Evolutionary conservation across 2,888 invertebrate genomes (phyloP), one percentile per base, ranked within the genome.

Genomic region (Drosophila subsilvestris): DNA sequence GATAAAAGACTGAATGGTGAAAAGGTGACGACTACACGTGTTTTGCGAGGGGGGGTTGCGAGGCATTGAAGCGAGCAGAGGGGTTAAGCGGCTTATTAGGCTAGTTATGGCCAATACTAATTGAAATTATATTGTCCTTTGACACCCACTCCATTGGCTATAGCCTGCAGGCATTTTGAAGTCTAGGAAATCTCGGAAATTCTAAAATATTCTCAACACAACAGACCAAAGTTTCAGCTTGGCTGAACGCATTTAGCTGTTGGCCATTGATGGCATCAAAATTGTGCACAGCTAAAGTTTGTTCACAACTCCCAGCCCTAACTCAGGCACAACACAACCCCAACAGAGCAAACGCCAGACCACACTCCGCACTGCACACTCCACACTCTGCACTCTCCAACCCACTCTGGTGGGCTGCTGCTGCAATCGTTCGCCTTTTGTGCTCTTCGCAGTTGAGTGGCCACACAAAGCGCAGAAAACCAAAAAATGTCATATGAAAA

Each of bases 371-470:
- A 17, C 42, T n/a, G n/a, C n/a, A n/a, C n/a, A n/a, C n/a, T n/a
- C 50, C 47, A 37, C 50, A 50, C 42, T 18, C 17, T 44, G 7
- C 37, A 17, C 42, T n/a, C n/a, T 37, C 27, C 61, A 37, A 32
- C 17, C 37, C 22, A 53, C 53, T 53, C 37, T 44, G 29, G 10
- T 37, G 37, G 37, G 67, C 61, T 72, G 49, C 61, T 72, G 49
- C 57, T 86, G 85, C 88, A 88, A 88, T 86, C 86, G 84, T 68
- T 66, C 82, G 78, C 79, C 87, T 80, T 90, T 90, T 90, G 90
- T 84, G 88, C 89, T 86, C 82, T 83, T 90, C 88, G 87, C 91
- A 90, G 88, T 90, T 90, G 91, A 91, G 85, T 91, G 83, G 90
- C 90, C 83, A 82, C 90, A 90, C 86, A 89, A 82, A 89, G 88